These are phyloP conservation scores for Drosophila setosimentum DNA, from an alignment of 2,888 invertebrate genomes.

Conservation along the genomic window DNA sequence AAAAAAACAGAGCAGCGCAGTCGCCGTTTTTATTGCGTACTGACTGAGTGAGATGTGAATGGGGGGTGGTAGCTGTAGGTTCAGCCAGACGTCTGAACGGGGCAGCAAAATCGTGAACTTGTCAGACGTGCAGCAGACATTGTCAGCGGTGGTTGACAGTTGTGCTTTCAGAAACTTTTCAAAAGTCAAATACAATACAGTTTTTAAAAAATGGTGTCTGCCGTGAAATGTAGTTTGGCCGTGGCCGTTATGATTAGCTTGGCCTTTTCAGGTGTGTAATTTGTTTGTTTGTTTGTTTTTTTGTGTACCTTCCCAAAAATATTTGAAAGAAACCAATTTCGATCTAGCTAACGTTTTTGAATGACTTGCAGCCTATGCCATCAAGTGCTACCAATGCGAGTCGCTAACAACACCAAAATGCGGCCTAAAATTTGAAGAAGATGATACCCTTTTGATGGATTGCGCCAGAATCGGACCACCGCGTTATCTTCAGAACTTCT, in stretches of 20 bases:
- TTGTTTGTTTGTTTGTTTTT: not conserved
- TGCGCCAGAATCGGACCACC: slow-evolving; percentile 79
- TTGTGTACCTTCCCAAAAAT: not conserved
- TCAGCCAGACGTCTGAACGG: slow-evolving; percentile 23
- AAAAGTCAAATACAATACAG: slow-evolving; percentile 2
- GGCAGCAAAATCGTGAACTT: slow-evolving; percentile 20
- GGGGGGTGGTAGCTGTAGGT: slow-evolving; percentile 14
- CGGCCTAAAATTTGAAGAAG: slow-evolving; percentile 81
- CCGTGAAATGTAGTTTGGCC: slow-evolving; percentile 71
- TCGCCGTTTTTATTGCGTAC: slow-evolving; percentile 12
- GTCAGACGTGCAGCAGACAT: slow-evolving; percentile 75
- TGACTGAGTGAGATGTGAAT: slow-evolving; percentile 14
- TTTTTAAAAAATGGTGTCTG: slow-evolving; percentile 60
- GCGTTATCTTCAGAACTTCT: slow-evolving; percentile 75
- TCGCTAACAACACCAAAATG: slow-evolving; percentile 81
- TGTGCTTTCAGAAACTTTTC: slow-evolving; percentile 17
- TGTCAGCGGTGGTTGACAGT: slow-evolving; percentile 52
- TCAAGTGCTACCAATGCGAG: slow-evolving; percentile 84
- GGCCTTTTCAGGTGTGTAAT: slow-evolving; percentile 65
- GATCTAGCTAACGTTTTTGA: slow-evolving; percentile 2
- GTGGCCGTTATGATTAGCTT: slow-evolving; percentile 71
- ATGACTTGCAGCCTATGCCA: slow-evolving; percentile 75
- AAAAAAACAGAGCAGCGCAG: slow-evolving; percentile 42
- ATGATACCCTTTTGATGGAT: slow-evolving; percentile 75
- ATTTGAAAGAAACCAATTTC: slow-evolving; percentile 13